Evolutionary conservation across 2,888 invertebrate species (phyloP).

Genomic region (Xanthostigma xanthostigma): DNA sequence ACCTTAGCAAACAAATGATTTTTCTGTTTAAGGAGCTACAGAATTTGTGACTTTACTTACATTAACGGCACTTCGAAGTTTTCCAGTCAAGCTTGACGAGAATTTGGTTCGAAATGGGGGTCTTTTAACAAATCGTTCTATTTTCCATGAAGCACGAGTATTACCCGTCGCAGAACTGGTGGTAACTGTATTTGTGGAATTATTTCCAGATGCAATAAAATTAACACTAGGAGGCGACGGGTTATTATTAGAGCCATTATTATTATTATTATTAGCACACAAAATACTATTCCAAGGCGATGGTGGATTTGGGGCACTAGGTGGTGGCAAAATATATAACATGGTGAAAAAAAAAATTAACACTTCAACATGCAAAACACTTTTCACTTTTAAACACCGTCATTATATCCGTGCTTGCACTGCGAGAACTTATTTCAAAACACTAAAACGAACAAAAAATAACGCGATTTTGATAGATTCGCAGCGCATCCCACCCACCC

Average conservation of each 20-base stretch:
- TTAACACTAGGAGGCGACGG: constrained; percentile 5
- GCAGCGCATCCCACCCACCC: too few species aligned
- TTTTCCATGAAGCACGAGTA: background rate
- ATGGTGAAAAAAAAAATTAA: constrained; percentile 17
- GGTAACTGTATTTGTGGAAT: background rate
- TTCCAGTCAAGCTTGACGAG: background rate
- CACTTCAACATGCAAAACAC: constrained; percentile 3
- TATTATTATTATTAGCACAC: constrained; percentile 19
- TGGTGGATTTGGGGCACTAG: constrained; percentile 31
- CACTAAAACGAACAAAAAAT: background rate
- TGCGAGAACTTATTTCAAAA: background rate
- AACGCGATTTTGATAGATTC: too few species aligned
- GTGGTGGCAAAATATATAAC: constrained; percentile 35
- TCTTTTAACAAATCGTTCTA: constrained; percentile 5
- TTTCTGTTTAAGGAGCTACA: background rate
- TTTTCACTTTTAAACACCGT: background rate
- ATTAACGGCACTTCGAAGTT: background rate
- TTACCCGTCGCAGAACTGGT: background rate
- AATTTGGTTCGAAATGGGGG: constrained; percentile 1
- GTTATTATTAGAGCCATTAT: constrained; percentile 8
- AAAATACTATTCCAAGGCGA: constrained; percentile 33
- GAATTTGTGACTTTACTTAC: background rate
- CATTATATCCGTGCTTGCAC: background rate
- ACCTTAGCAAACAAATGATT: too few species aligned
- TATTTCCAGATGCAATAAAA: background rate